These are phyloP conservation scores for Spea bombifrons DNA, from an alignment of 2,113 vertebrate species.

Conservation along the genomic window DNA sequence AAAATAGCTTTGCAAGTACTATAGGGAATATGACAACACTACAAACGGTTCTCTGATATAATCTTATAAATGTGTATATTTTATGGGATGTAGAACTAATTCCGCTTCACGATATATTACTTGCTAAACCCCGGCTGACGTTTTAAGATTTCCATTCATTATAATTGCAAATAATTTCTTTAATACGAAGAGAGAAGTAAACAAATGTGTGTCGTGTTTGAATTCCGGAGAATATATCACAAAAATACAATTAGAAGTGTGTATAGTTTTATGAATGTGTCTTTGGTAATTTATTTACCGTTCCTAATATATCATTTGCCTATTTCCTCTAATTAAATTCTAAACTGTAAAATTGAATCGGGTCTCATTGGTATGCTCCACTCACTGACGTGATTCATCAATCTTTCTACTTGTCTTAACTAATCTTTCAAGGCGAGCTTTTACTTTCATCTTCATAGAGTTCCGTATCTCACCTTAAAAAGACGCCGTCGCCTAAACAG, in stretches of 20 bases:
- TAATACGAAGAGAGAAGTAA: conserved; percentile 36
- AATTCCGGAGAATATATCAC: conserved; percentile 29
- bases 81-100: too few species aligned
- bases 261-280: conserved; percentile 40
- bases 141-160: conserved; percentile 28
- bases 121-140: not conserved
- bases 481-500: too few species aligned
- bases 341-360: conserved; percentile 41
- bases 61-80: too few species aligned
- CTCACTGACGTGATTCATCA: conserved; percentile 31
- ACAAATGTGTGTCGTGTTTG: conserved; percentile 25
- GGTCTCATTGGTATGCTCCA: conserved; percentile 32
- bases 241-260: conserved; percentile 40
- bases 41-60: too few species aligned
- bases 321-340: conserved; percentile 46
- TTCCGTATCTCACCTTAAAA: too few species aligned
- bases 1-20: too few species aligned
- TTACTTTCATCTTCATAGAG: not conserved
- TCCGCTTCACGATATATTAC: not conserved
- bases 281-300: conserved; percentile 45
- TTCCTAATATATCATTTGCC: conserved; percentile 46
- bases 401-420: conserved; percentile 42
- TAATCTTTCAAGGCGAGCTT: not conserved
- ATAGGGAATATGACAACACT: too few species aligned
- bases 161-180: conserved; percentile 25